These are phyloP conservation scores for Euproctis similis DNA, from an alignment of 2,888 invertebrate species.

Conservation along the genomic window DNA sequence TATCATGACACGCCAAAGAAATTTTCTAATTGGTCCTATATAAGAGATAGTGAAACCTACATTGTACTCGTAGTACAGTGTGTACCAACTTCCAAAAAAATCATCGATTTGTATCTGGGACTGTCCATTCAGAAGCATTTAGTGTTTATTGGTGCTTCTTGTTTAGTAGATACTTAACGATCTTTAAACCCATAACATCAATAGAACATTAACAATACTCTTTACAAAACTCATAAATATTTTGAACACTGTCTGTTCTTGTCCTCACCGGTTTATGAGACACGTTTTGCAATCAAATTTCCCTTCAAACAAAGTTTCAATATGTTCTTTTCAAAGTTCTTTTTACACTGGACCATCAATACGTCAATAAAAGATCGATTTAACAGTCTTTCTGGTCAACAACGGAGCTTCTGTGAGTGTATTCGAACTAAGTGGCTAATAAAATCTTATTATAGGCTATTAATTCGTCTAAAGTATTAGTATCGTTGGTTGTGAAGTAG, in stretches of 20 bases:
- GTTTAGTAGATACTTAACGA: too few relatives aligned
- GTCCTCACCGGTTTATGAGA: constrained; percentile 3
- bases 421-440: too few relatives aligned
- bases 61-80: too few relatives aligned
- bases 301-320: background rate
- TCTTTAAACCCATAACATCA: background rate
- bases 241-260: constrained; percentile 10
- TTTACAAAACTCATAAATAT: constrained; percentile 4
- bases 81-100: too few relatives aligned
- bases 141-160: too few relatives aligned
- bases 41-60: too few relatives aligned
- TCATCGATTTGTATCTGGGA: too few relatives aligned
- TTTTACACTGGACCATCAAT: constrained; percentile 8
- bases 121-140: too few relatives aligned
- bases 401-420: constrained; percentile 12
- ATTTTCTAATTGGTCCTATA: too few relatives aligned
- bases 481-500: too few relatives aligned
- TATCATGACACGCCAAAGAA: too few relatives aligned
- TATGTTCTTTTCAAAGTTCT: constrained; percentile 4
- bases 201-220: constrained; percentile 1
- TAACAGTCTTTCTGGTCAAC: constrained; percentile 12
- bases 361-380: constrained; percentile 23
- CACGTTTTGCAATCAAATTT: constrained; percentile 4
- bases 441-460: constrained; percentile 19
- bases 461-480: constrained; percentile 14